Percentiles rank a stretch among this genome's conserved stretches.
These are phyloP conservation scores for Oscheius sp. DNA, from an alignment of 2,888 invertebrate species.

Conservation along the genomic window DNA sequence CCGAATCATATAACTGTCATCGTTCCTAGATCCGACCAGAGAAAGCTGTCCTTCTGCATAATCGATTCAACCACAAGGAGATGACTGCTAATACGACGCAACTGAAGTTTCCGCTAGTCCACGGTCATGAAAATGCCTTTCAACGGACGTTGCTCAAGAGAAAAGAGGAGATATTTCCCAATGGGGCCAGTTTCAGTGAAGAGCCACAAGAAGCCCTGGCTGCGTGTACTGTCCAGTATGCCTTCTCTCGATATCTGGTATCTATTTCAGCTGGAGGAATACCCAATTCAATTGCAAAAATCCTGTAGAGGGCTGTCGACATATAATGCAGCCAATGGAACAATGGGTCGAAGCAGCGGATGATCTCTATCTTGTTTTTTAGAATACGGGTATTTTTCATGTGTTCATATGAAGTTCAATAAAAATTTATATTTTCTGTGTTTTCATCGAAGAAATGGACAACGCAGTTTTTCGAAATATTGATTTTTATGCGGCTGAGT, in stretches of 20 bases:
- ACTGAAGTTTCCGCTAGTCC: neutral
- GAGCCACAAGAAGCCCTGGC: neutral
- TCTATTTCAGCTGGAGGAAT: slow-evolving; percentile 12
- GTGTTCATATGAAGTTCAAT: no score
- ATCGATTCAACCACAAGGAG: slow-evolving; percentile 6
- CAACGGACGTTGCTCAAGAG: neutral
- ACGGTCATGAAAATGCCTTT: neutral
- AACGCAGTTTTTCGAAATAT: no score
- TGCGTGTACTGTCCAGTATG: neutral
- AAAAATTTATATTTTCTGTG: no score
- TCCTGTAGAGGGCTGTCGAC: slow-evolving; percentile 12
- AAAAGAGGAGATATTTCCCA: slow-evolving; percentile 1
- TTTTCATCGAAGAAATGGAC: no score
- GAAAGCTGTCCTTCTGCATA: slow-evolving; percentile 6
- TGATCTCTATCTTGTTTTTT: neutral
- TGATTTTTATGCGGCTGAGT: no score
- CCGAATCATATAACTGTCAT: neutral
- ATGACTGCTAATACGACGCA: neutral
- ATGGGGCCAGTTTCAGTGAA: slow-evolving; percentile 4
- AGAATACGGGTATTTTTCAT: neutral
- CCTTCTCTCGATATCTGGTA: neutral
- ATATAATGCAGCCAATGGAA: slow-evolving; percentile 7
- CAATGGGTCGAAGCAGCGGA: slow-evolving; percentile 10
- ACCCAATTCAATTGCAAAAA: slow-evolving; percentile 10
- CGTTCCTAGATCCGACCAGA: neutral